phyloP scores from a whole-genome alignment of 2,797 vertebrate genomes.

The Enoplosus armatus region DNA sequence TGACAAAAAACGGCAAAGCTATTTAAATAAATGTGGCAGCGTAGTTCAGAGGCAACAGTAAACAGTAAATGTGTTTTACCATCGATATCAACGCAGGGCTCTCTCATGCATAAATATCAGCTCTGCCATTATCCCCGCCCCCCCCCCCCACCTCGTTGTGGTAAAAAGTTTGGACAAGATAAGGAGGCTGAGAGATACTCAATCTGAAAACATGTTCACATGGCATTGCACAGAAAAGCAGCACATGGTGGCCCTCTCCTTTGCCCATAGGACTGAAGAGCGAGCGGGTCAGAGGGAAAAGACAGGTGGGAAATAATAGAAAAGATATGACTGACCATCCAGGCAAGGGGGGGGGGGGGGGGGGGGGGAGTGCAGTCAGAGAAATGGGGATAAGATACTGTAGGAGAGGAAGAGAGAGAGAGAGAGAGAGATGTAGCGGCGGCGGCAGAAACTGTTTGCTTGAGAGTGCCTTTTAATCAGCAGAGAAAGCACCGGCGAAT shows the following conservation, averaged over 20 bases:
- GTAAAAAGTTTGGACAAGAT: slow-evolving; percentile 35
- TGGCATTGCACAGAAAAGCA: slow-evolving; percentile 30
- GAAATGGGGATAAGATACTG: slow-evolving; percentile 41
- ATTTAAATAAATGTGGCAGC: too few species aligned
- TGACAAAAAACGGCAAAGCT: too few species aligned
- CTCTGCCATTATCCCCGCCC: slow-evolving; percentile 6
- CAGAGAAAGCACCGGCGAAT: slow-evolving; percentile 70
- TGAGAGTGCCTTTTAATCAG: slow-evolving; percentile 84
- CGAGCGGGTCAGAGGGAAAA: slow-evolving; percentile 15
- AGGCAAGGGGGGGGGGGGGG: slow-evolving; percentile 29
- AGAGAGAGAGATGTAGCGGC: slow-evolving; percentile 31
- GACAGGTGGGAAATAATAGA: slow-evolving; percentile 52
- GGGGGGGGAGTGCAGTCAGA: slow-evolving; percentile 38
- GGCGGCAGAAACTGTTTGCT: slow-evolving; percentile 60
- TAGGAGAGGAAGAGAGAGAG: slow-evolving; percentile 21
- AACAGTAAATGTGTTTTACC: slow-evolving; percentile 48
- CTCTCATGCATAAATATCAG: slow-evolving; percentile 42
- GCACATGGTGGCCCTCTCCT: slow-evolving; percentile 12
- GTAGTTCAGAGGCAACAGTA: slow-evolving; percentile 14
- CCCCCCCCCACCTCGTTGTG: too few species aligned
- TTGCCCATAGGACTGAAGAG: slow-evolving; percentile 24
- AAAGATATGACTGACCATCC: slow-evolving; percentile 58
- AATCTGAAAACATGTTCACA: slow-evolving; percentile 28
- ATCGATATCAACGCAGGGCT: slow-evolving; percentile 18
- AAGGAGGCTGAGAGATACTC: background rate